phyloP scores from a whole-genome alignment of 1,140 invertebrate genomes.

The Vanessa tameamea region DNA sequence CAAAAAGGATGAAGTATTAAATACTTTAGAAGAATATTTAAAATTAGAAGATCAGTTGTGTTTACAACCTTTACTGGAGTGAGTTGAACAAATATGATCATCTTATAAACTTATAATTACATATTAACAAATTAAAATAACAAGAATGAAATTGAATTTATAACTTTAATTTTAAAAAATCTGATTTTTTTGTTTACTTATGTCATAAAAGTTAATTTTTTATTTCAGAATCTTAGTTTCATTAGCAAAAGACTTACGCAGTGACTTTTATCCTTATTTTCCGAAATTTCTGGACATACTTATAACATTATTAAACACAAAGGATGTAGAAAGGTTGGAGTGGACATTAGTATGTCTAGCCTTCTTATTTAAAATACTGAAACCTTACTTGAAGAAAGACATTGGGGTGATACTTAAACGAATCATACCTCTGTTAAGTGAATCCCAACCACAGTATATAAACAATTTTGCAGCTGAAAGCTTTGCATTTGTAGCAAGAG shows the following conservation, averaged over 20 bases:
- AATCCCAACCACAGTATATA: conserved; percentile 88
- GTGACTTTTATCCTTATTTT: conserved; percentile 93
- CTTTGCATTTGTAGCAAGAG: conserved; percentile 95
- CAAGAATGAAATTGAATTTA: too few relatives aligned
- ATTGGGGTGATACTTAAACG: conserved; percentile 87
- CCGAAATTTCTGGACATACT: conserved; percentile 85
- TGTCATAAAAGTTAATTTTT: neutral
- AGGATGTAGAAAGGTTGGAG: conserved; percentile 91
- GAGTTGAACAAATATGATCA: conserved; percentile 73
- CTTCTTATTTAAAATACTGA: conserved; percentile 93
- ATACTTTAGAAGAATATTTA: conserved; percentile 87
- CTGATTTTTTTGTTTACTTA: neutral
- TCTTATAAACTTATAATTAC: neutral
- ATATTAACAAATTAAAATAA: neutral
- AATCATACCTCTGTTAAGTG: conserved; percentile 88
- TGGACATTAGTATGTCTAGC: conserved; percentile 91
- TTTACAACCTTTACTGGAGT: conserved; percentile 91
- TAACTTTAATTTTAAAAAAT: too few relatives aligned
- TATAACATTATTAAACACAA: conserved; percentile 87
- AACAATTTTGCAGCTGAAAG: conserved; percentile 96
- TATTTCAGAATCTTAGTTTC: conserved; percentile 89
- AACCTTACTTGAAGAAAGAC: conserved; percentile 90
- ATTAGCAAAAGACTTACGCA: conserved; percentile 90
- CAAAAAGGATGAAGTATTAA: conserved; percentile 88
- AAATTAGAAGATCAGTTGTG: conserved; percentile 85